These are phyloP conservation scores for Chloropsis cyanopogon DNA, from an alignment of 2,113 vertebrate species.

Conservation along the genomic window DNA sequence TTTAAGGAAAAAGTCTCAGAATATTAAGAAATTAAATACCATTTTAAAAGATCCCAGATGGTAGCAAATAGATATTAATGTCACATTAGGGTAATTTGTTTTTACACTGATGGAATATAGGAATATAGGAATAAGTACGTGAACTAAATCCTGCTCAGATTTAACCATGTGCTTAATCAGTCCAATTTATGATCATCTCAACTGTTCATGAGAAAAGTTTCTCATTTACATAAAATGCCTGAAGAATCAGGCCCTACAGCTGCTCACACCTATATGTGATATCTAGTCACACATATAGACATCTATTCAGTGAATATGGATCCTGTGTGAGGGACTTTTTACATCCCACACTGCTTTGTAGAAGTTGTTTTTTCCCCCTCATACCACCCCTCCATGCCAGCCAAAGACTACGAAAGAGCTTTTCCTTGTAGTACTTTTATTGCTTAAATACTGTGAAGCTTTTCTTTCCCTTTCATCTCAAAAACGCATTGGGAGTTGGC, in stretches of 20 bases:
- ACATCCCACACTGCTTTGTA: constrained; percentile 15
- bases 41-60: constrained; percentile 66
- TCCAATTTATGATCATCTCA: constrained; percentile 45
- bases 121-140: not conserved
- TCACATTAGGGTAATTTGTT: constrained; percentile 69
- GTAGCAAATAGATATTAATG: constrained; percentile 67
- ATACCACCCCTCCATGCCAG: not conserved
- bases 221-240: constrained; percentile 35
- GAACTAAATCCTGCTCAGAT: constrained; percentile 11
- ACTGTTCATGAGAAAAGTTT: constrained; percentile 13
- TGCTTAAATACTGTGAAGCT: constrained; percentile 8
- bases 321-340: not conserved
- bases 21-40: constrained; percentile 74
- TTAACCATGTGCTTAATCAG: constrained; percentile 47
- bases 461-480: constrained; percentile 38
- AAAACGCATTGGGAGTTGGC: constrained; percentile 35
- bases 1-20: constrained; percentile 69
- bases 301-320: not conserved
- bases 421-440: constrained; percentile 46
- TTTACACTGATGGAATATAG: constrained; percentile 59
- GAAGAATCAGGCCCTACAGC: constrained; percentile 24
- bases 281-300: not conserved
- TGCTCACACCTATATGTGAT: not conserved
- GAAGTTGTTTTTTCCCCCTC: not conserved
- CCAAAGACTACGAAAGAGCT: constrained; percentile 8